phyloP scores from a whole-genome alignment of 2,797 vertebrate species.

The Sternotherus odoratus region DNA sequence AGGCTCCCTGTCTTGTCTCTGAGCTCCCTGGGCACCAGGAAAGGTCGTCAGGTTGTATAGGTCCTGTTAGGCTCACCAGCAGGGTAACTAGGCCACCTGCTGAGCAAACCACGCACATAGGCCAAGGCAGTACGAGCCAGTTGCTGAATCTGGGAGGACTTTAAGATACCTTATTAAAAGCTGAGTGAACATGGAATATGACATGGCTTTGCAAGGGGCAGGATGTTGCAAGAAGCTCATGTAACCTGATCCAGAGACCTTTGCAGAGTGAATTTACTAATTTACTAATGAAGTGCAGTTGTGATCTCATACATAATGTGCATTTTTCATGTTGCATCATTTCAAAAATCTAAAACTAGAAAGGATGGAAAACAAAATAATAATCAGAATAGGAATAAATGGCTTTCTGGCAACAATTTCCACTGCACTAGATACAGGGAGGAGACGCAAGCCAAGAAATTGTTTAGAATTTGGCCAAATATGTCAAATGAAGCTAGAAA shows the following conservation, averaged over 20 bases:
- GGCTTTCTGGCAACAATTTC: neutral
- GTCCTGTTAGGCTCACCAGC: neutral
- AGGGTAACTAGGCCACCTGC: neutral
- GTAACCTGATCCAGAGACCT: neutral
- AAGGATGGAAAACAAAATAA: neutral
- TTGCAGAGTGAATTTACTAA: neutral
- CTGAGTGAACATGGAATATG: neutral
- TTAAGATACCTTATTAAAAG: neutral
- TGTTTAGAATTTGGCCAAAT: neutral
- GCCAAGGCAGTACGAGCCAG: neutral
- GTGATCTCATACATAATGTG: neutral
- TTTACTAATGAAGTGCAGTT: neutral
- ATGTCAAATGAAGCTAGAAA: neutral
- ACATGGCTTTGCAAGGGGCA: neutral
- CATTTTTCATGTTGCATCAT: neutral
- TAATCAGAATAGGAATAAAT: neutral
- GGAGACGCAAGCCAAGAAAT: neutral
- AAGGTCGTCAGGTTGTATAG: neutral
- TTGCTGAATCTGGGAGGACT: neutral
- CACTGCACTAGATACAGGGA: neutral
- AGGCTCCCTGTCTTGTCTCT: neutral
- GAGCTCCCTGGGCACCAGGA: neutral
- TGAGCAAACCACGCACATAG: neutral
- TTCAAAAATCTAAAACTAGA: neutral
- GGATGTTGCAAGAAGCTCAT: constrained; percentile 27